phyloP scores from a whole-genome alignment of 2,888 invertebrate genomes.

The Oscheius myriophilus region DNA sequence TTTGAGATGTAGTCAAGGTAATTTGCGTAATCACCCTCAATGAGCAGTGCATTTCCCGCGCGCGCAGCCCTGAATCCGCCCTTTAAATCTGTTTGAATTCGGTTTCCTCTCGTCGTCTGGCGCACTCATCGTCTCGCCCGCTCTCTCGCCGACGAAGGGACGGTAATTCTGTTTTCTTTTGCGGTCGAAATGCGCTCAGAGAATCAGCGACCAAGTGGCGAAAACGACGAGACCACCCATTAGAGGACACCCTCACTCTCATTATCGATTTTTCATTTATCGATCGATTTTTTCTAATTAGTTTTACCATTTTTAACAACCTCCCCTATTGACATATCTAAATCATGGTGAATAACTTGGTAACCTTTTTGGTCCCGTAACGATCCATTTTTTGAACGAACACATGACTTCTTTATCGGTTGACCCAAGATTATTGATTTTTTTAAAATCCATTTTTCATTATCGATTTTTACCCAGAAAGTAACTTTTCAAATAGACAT shows the following conservation, averaged over 20 bases:
- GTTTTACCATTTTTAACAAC: too few relatives aligned
- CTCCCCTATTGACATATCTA: too few relatives aligned
- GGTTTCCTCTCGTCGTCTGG: slow-evolving; percentile 1
- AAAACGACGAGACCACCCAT: slow-evolving; percentile 6
- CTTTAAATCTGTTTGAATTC: slow-evolving; percentile 22
- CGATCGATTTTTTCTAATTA: neutral
- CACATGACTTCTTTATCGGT: too few relatives aligned
- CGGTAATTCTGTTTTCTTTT: slow-evolving; percentile 26
- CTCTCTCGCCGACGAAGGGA: neutral
- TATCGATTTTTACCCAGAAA: too few relatives aligned
- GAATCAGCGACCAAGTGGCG: neutral
- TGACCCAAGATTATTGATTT: too few relatives aligned
- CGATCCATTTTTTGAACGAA: too few relatives aligned
- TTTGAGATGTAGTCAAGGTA: too few relatives aligned
- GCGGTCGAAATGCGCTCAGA: neutral
- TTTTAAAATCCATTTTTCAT: too few relatives aligned
- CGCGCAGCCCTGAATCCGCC: neutral
- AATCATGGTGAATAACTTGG: too few relatives aligned
- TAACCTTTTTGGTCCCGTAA: too few relatives aligned
- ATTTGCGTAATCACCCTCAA: too few relatives aligned
- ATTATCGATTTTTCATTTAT: slow-evolving; percentile 6
- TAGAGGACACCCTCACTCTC: neutral
- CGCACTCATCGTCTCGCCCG: neutral
- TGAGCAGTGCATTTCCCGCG: neutral
- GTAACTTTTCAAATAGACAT: too few relatives aligned